Percentiles rank a stretch among this genome's conserved stretches.
Evolutionary conservation across 2,113 vertebrate genomes (phyloP).

Genomic region (Ursus arctos): DNA sequence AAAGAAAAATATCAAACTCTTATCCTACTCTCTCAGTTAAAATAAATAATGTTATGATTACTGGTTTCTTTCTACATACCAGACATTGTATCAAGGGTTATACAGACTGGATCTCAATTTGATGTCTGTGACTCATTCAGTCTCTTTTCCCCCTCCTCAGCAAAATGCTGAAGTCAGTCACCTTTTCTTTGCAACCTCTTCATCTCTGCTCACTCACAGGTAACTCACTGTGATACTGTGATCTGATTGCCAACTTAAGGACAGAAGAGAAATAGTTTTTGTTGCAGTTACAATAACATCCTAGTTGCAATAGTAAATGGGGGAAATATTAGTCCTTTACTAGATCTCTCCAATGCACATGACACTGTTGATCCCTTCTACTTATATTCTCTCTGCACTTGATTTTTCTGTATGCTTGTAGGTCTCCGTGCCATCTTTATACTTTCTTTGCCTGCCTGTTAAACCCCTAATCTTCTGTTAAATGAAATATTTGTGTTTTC

Average conservation of each 20-base stretch:
- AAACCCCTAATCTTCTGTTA: background rate
- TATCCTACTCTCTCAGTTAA: background rate
- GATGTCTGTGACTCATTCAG: background rate
- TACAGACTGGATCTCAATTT: background rate
- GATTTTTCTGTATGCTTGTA: background rate
- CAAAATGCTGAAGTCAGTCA: background rate
- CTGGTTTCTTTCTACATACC: background rate
- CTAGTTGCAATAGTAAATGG: background rate
- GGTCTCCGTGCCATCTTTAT: background rate
- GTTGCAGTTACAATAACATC: background rate
- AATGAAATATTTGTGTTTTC: conserved; percentile 4
- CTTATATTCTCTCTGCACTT: background rate
- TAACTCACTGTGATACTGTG: background rate
- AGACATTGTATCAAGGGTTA: background rate
- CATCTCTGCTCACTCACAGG: background rate
- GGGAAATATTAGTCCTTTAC: background rate
- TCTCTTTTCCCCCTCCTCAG: background rate
- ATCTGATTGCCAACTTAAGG: background rate
- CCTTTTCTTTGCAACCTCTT: background rate
- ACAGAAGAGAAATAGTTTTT: background rate
- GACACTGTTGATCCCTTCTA: background rate
- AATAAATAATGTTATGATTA: background rate
- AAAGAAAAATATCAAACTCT: background rate
- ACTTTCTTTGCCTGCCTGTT: background rate
- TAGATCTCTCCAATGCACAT: background rate